A percentile compares a stretch with the other conserved stretches of the same genome.
Evolutionary conservation across 2,113 vertebrate genomes (phyloP).

Genomic region (Dromas ardeola): DNA sequence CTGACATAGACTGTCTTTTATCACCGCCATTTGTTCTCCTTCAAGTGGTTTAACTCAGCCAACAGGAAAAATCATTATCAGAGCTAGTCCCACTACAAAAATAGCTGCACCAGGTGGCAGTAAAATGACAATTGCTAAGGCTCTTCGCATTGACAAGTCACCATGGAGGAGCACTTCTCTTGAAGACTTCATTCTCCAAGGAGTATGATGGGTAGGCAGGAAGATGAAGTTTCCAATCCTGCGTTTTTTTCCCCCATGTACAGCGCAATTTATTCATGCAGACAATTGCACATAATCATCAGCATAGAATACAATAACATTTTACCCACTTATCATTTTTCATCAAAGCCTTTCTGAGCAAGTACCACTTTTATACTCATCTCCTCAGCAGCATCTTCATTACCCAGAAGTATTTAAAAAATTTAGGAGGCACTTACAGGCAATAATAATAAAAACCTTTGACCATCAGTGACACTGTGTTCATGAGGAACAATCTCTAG

Average conservation of each 20-base stretch:
- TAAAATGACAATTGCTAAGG: neutral
- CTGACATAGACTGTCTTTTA: neutral
- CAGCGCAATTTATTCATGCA: neutral
- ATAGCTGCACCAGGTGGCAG: neutral
- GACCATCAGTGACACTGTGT: neutral
- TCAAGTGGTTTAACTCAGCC: neutral
- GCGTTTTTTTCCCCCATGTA: accelerated
- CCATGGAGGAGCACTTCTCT: neutral
- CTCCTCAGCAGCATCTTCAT: neutral
- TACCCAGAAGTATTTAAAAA: neutral
- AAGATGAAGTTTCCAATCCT: neutral
- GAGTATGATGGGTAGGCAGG: neutral
- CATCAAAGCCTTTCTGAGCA: neutral
- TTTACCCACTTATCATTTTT: neutral
- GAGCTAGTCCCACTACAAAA: neutral
- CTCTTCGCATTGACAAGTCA: neutral
- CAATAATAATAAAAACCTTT: neutral
- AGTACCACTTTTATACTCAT: neutral
- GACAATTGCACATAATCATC: neutral
- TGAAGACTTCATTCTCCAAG: neutral
- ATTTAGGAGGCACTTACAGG: neutral
- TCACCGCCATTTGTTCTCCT: neutral
- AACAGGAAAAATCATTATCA: neutral
- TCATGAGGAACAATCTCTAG: neutral
- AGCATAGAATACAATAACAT: neutral